A percentile compares a stretch with the other conserved stretches of the same genome.
Evolutionary conservation across 2,797 vertebrate species (phyloP).

Genomic region (Hafferia zeledoni): DNA sequence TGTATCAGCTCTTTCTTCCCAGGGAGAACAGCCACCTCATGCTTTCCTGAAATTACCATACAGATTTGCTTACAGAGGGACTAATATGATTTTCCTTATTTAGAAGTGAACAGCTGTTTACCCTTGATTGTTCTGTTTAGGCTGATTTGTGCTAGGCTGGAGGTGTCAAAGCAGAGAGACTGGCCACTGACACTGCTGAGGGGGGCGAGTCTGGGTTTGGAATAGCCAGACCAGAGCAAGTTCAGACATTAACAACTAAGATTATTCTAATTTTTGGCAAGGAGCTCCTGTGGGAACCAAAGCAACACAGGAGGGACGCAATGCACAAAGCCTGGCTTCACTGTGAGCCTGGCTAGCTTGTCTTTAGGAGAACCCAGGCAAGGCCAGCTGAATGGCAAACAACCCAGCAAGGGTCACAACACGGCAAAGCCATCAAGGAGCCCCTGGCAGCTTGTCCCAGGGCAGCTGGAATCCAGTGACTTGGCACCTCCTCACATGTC

Average conservation of each 20-base stretch:
- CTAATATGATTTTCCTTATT: slow-evolving; percentile 45
- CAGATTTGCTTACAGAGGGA: slow-evolving; percentile 26
- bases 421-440: background rate
- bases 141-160: slow-evolving; percentile 29
- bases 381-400: background rate
- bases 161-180: slow-evolving; percentile 27
- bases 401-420: background rate
- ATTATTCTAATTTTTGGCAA: no score
- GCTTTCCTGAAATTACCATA: slow-evolving; percentile 35
- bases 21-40: background rate
- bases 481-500: background rate
- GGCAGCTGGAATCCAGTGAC: background rate
- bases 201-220: background rate
- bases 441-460: background rate
- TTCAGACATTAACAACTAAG: background rate
- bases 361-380: background rate
- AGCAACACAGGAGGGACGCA: background rate
- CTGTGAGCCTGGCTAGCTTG: background rate
- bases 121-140: slow-evolving; percentile 26
- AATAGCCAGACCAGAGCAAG: background rate
- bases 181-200: background rate
- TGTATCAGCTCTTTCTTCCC: background rate
- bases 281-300: background rate
- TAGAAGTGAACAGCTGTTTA: slow-evolving; percentile 59
- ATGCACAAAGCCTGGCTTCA: background rate